phyloP scores from a whole-genome alignment of 2,113 vertebrate species.

The Calyptommatus sinebrachiatus region DNA sequence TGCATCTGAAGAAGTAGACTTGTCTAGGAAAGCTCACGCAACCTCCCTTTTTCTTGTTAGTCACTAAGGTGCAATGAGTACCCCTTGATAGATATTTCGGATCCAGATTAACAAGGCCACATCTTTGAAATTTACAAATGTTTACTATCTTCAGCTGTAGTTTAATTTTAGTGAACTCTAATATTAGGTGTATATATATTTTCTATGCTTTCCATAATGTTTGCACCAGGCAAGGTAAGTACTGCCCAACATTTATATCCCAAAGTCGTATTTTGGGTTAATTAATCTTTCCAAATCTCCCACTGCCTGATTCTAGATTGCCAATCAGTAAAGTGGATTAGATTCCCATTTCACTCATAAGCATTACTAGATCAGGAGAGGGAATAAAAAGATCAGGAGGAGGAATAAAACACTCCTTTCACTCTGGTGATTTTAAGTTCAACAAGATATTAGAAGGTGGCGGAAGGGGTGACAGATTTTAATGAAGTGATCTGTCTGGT shows the following conservation, averaged over 20 bases:
- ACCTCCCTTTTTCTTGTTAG: too few species aligned
- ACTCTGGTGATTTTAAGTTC: not conserved
- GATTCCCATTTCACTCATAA: not conserved
- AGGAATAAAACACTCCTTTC: not conserved
- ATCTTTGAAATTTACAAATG: too few species aligned
- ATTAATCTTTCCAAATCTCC: not conserved
- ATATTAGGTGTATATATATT: too few species aligned
- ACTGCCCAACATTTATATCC: not conserved
- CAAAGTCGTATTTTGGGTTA: not conserved
- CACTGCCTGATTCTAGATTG: not conserved
- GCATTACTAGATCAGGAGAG: not conserved
- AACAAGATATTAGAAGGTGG: not conserved
- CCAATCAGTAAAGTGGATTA: constrained; percentile 5
- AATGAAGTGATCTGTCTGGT: not conserved
- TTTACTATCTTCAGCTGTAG: too few species aligned
- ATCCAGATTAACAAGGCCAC: too few species aligned
- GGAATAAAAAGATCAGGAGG: not conserved
- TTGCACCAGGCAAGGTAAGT: too few species aligned
- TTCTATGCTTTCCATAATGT: too few species aligned
- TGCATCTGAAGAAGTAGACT: too few species aligned
- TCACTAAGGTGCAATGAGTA: too few species aligned
- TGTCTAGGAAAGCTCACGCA: too few species aligned
- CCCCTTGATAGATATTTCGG: too few species aligned
- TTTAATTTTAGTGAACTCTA: too few species aligned
- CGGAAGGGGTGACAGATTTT: not conserved